Evolutionary conservation across 2,888 invertebrate genomes (phyloP), one percentile per base, ranked within the genome.

Genomic region (Trichogramma dendrolimi): DNA sequence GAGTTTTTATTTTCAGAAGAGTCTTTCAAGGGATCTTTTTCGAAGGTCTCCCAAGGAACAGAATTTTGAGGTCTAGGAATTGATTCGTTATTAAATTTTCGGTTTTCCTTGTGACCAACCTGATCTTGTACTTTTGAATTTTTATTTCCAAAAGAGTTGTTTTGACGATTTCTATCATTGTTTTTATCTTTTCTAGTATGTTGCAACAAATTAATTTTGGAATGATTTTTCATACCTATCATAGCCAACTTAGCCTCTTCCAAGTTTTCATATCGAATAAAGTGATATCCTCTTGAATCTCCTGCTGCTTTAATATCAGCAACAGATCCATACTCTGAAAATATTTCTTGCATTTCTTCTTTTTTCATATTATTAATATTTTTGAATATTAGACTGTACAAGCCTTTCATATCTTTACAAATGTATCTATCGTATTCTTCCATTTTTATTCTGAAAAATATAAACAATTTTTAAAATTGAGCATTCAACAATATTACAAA

Each of bases 301-400:
- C 71, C 72, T 10, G 66, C 47, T 42, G 8, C 0, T n/a, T 59
- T 43, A 1, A 74, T 43, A 4, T 41, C 42, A 2, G 55, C 0
- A n/a, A 76, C 67, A 7, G 63, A 6, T 5, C 75, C 77, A 64
- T 62, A 77, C 11, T 51, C 4, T 5, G 69, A 67, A 62, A 75
- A 75, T 11, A 69, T 62, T 0, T 66, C 5, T 5, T 4, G n/a
- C 14, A 76, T 67, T 42, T 71, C 62, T 1, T 68, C 60, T 3
- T 41, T 27, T 8, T 8, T 2, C 1, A 65, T 11, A 4, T 6
- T 14, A 40, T 43, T 4, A 4, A 4, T 10, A 46, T 65, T 65
- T 52, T 41, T 57, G 53, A 70, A 69, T 48, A 65, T 55, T 2
- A 70, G 0, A 1, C 61, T 64, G 7, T 63, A 68, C 4, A 27